A percentile compares a stretch with the other conserved stretches of the same genome.
Evolutionary conservation across 2,797 vertebrate genomes (phyloP).

Genomic region (Acomys russatus): DNA sequence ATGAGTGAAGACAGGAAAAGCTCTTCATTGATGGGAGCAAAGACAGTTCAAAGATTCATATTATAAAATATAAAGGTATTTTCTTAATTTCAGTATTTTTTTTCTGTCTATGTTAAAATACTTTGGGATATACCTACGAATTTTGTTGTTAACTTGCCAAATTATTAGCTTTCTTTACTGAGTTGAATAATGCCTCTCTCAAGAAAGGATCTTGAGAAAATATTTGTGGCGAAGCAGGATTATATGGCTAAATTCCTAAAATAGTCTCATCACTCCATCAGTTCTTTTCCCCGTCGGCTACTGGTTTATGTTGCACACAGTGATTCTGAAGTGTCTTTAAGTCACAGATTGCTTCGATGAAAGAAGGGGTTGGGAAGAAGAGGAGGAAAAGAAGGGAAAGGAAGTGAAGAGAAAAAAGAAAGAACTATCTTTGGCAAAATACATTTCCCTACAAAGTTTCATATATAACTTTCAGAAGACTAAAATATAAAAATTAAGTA

Average conservation of each 20-base stretch:
- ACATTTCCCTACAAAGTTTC: background rate
- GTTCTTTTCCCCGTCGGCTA: background rate
- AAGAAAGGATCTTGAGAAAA: conserved; percentile 34
- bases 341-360: background rate
- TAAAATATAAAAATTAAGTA: background rate
- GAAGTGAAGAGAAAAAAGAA: no score
- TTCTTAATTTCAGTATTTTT: background rate
- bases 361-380: background rate
- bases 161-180: conserved; percentile 35
- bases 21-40: background rate
- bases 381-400: background rate
- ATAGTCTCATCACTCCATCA: conserved; percentile 18
- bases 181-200: conserved; percentile 13
- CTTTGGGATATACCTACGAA: background rate
- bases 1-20: background rate
- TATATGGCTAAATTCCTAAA: conserved; percentile 54
- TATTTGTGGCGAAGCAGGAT: conserved; percentile 38
- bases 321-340: background rate
- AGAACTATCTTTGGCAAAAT: background rate
- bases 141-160: background rate
- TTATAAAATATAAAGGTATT: conserved; percentile 24
- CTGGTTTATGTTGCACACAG: background rate
- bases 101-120: background rate
- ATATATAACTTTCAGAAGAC: conserved; percentile 6
- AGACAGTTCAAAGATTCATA: background rate